phyloP scores from a whole-genome alignment of 2,797 vertebrate species.

The Bradypodion ventrale region DNA sequence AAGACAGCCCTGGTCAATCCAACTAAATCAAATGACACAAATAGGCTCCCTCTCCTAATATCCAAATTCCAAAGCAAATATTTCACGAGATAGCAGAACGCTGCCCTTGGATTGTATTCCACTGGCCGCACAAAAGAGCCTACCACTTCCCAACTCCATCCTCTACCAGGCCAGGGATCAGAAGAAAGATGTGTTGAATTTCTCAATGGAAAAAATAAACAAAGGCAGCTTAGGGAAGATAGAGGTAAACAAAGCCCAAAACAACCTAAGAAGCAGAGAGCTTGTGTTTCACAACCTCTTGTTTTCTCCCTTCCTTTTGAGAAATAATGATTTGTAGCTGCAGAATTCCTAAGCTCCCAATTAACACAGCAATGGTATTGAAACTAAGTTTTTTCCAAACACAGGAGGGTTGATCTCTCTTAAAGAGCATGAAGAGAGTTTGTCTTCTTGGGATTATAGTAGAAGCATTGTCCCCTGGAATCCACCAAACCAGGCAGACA shows the following conservation, averaged over 20 bases:
- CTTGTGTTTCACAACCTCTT: neutral
- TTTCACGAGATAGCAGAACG: neutral
- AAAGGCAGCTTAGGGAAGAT: neutral
- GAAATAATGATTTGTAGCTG: neutral
- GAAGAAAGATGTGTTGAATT: neutral
- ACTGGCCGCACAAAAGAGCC: neutral
- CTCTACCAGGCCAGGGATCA: neutral
- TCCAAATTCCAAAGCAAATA: neutral
- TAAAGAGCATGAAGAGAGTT: neutral
- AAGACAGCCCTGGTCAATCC: too few relatives aligned
- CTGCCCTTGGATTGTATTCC: neutral
- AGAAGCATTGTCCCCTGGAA: neutral
- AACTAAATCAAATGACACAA: neutral
- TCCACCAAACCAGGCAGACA: neutral
- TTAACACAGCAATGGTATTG: neutral
- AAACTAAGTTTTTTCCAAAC: neutral
- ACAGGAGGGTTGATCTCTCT: neutral
- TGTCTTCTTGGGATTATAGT: neutral
- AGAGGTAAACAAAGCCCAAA: neutral
- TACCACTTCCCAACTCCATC: neutral
- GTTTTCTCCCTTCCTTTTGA: neutral
- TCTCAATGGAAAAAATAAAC: neutral
- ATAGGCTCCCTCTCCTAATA: neutral
- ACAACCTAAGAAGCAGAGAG: neutral
- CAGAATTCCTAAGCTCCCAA: neutral